Percentiles rank a stretch among this genome's conserved stretches.
Conservation (phyloP, 2,888 invertebrate genomes). For the Liodrosophila aerea region DNA sequence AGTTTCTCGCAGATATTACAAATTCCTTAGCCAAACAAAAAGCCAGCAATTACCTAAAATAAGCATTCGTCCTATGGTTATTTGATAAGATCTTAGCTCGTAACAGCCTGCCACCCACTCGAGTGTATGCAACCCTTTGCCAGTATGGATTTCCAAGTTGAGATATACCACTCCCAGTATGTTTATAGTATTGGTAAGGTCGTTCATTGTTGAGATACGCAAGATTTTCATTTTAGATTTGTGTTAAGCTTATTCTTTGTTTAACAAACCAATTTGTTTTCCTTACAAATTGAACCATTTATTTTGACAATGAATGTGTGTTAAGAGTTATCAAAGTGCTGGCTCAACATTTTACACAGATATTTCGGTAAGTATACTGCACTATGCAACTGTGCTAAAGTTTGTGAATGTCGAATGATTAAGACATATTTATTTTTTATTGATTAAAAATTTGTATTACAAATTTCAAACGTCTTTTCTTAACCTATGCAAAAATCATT, state of each 20-base stretch:
- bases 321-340: not conserved
- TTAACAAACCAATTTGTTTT: slow-evolving; percentile 35
- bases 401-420: too few relatives aligned
- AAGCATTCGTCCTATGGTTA: slow-evolving; percentile 68
- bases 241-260: slow-evolving; percentile 15
- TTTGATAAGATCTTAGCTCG: slow-evolving; percentile 70
- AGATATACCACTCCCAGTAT: slow-evolving; percentile 7
- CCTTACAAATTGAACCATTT: slow-evolving; percentile 5
- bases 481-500: too few relatives aligned
- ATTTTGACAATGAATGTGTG: not conserved
- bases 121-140: slow-evolving; percentile 54
- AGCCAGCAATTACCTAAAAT: slow-evolving; percentile 68
- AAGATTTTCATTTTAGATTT: slow-evolving; percentile 70
- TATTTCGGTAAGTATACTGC: too few relatives aligned
- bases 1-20: slow-evolving; percentile 17
- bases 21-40: slow-evolving; percentile 25
- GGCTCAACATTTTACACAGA: not conserved
- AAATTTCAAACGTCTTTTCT: too few relatives aligned
- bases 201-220: slow-evolving; percentile 17
- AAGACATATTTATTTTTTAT: too few relatives aligned
- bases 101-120: slow-evolving; percentile 23
- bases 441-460: too few relatives aligned
- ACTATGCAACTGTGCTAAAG: too few relatives aligned
- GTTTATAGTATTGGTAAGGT: slow-evolving; percentile 13
- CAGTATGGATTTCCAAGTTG: slow-evolving; percentile 47